These are phyloP conservation scores for Listronotus bonariensis DNA, from an alignment of 1,140 invertebrate genomes.

Conservation along the genomic window DNA sequence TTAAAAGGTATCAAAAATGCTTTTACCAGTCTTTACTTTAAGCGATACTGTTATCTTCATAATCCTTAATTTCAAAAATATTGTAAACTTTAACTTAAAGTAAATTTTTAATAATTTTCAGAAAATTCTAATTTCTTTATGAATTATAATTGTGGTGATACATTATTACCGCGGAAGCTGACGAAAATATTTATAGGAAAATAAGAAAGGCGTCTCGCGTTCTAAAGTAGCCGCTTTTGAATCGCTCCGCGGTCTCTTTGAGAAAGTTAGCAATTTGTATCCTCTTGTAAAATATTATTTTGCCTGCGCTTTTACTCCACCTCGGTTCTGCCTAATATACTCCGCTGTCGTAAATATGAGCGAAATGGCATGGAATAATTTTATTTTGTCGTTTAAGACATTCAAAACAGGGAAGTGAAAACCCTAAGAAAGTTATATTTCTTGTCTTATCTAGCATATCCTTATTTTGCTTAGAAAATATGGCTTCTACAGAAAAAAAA, in stretches of 20 bases:
- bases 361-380: constrained; percentile 41
- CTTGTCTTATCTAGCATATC: background rate
- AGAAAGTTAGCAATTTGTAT: constrained; percentile 43
- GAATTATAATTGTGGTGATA: background rate
- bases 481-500: too few species aligned
- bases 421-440: constrained; percentile 7
- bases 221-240: constrained; percentile 37
- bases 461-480: background rate
- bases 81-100: too few species aligned
- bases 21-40: too few species aligned
- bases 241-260: constrained; percentile 33
- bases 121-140: too few species aligned
- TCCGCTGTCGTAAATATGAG: constrained; percentile 37
- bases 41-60: too few species aligned
- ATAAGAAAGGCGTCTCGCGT: constrained; percentile 23
- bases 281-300: constrained; percentile 44
- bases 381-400: constrained; percentile 34
- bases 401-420: constrained; percentile 22
- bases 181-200: constrained; percentile 35
- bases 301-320: constrained; percentile 34
- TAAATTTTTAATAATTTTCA: too few species aligned
- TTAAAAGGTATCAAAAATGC: too few species aligned
- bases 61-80: too few species aligned
- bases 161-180: constrained; percentile 23
- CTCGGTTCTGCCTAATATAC: constrained; percentile 40